Evolutionary conservation across 2,888 invertebrate species (phyloP).

Genomic region (Hirtodrosophila alboralis): DNA sequence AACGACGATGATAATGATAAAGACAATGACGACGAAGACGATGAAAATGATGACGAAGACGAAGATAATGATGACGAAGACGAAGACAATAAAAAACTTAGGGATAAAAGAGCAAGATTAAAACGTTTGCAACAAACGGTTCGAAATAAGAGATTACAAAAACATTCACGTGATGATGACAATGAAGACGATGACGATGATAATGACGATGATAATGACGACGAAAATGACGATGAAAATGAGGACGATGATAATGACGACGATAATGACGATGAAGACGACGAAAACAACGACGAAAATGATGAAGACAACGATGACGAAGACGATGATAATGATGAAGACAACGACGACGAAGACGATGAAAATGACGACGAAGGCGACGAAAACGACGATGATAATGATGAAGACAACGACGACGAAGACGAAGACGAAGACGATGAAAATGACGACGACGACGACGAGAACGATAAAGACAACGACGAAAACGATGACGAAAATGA

Average conservation of each 20-base stretch:
- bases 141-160: too few relatives aligned
- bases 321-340: slow-evolving; percentile 82
- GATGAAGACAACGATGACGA: slow-evolving; percentile 79
- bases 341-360: slow-evolving; percentile 81
- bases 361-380: slow-evolving; percentile 67
- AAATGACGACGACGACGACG: slow-evolving; percentile 76
- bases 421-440: slow-evolving; percentile 82
- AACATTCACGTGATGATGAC: too few relatives aligned
- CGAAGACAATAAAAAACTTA: too few relatives aligned
- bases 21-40: slow-evolving; percentile 63
- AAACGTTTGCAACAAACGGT: too few relatives aligned
- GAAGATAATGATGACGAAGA: too few relatives aligned
- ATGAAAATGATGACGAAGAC: too few relatives aligned
- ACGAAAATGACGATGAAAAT: slow-evolving; percentile 79
- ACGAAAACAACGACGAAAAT: slow-evolving; percentile 79
- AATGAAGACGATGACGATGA: slow-evolving; percentile 54
- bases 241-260: slow-evolving; percentile 35
- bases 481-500: slow-evolving; percentile 80
- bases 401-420: slow-evolving; percentile 55
- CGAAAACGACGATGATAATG: slow-evolving; percentile 81
- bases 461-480: slow-evolving; percentile 70
- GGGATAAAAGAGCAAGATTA: too few relatives aligned
- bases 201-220: slow-evolving; percentile 83
- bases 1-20: slow-evolving; percentile 33
- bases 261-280: slow-evolving; percentile 83